These are phyloP conservation scores for Drosophila sulfurigaster DNA, from an alignment of 1,140 invertebrate genomes.

Conservation along the genomic window DNA sequence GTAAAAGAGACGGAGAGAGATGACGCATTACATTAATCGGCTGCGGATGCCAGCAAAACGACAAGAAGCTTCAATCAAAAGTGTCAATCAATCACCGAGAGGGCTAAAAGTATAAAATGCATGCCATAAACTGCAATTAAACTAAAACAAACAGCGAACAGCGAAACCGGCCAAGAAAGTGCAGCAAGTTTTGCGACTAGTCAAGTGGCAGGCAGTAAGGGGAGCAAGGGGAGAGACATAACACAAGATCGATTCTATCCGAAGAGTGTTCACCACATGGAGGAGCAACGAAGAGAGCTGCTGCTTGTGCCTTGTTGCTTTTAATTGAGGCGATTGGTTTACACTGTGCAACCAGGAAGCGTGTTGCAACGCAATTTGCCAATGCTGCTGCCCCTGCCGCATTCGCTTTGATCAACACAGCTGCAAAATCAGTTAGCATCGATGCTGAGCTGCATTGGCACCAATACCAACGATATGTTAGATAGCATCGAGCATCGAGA, in stretches of 20 bases:
- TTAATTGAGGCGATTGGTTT: slow-evolving; percentile 76
- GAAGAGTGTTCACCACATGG: slow-evolving; percentile 57
- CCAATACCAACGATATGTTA: slow-evolving; percentile 14
- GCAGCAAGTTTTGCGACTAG: slow-evolving; percentile 5
- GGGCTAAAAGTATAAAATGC: slow-evolving; percentile 21
- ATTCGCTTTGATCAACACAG: slow-evolving; percentile 68
- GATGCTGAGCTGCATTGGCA: slow-evolving; percentile 43
- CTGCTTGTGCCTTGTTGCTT: slow-evolving; percentile 64
- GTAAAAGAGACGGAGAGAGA: slow-evolving; percentile 20
- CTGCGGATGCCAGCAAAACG: slow-evolving; percentile 62
- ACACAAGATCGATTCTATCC: slow-evolving; percentile 61
- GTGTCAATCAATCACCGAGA: slow-evolving; percentile 71
- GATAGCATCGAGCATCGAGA: slow-evolving; percentile 17
- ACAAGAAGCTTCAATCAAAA: slow-evolving; percentile 63
- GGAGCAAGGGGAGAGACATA: slow-evolving; percentile 1
- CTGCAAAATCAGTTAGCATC: slow-evolving; percentile 77
- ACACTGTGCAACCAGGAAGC: slow-evolving; percentile 76
- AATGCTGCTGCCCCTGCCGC: slow-evolving; percentile 5
- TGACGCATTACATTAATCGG: slow-evolving; percentile 23
- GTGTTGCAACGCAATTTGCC: slow-evolving; percentile 60
- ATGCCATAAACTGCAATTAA: slow-evolving; percentile 46
- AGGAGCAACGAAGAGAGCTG: slow-evolving; percentile 18
- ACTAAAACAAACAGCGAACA: slow-evolving; percentile 9
- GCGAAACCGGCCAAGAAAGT: neutral
- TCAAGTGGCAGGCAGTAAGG: slow-evolving; percentile 23